These are phyloP conservation scores for Ispidina picta DNA, from an alignment of 2,797 vertebrate species.

Conservation along the genomic window DNA sequence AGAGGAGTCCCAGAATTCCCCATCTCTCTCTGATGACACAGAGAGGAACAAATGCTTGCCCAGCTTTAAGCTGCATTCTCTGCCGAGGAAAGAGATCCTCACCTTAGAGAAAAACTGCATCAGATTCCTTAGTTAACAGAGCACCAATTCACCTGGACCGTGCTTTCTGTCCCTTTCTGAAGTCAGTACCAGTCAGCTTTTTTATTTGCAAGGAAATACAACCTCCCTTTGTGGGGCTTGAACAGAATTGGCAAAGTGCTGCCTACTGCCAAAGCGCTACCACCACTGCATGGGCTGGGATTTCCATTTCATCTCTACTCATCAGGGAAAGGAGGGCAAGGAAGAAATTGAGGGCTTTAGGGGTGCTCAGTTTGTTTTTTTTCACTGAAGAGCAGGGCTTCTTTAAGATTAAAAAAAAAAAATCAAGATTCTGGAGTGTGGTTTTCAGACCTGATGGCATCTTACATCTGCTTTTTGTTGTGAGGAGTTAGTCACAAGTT, in stretches of 20 bases:
- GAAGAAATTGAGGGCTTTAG: background rate
- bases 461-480: constrained; percentile 47
- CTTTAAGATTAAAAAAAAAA: background rate
- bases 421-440: constrained; percentile 39
- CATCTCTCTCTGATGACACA: background rate
- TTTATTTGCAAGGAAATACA: background rate
- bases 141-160: background rate
- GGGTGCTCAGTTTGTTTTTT: background rate
- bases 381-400: background rate
- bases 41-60: background rate
- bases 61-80: background rate
- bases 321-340: background rate
- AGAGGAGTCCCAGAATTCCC: background rate
- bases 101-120: background rate
- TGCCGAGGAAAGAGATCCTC: background rate
- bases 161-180: background rate
- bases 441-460: constrained; percentile 44
- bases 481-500: constrained; percentile 35
- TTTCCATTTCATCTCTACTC: background rate
- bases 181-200: background rate
- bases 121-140: background rate
- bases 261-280: background rate
- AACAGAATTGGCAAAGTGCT: background rate
- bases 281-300: background rate
- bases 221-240: background rate